Percentiles rank a stretch among this genome's conserved stretches.
Evolutionary conservation across 2,888 invertebrate genomes (phyloP).

Genomic region (Petrophora chlorosata): DNA sequence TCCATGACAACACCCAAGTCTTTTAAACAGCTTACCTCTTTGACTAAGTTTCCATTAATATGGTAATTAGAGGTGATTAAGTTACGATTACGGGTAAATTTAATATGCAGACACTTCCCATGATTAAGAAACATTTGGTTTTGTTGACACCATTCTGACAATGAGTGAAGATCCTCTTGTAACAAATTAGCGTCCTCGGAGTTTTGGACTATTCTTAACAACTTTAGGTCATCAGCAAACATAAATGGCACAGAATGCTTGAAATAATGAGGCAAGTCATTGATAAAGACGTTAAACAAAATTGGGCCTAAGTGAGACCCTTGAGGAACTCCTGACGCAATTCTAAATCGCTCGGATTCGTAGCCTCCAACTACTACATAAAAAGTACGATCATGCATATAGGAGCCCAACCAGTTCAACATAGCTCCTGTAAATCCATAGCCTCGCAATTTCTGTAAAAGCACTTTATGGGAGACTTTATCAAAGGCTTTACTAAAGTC

Average conservation of each 20-base stretch:
- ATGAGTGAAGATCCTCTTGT: neutral
- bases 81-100: neutral
- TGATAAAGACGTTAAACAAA: slow-evolving; percentile 11
- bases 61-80: neutral
- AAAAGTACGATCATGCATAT: slow-evolving; percentile 3
- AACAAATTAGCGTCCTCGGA: neutral
- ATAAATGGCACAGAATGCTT: slow-evolving; percentile 1
- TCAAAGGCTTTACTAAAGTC: slow-evolving; percentile 15
- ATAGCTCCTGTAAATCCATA: slow-evolving; percentile 1
- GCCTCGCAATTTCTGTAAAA: neutral
- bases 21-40: neutral
- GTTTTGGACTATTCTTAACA: neutral
- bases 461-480: slow-evolving; percentile 3
- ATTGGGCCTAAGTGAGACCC: slow-evolving; percentile 5
- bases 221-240: slow-evolving; percentile 10
- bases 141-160: neutral
- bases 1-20: neutral
- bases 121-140: neutral
- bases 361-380: slow-evolving; percentile 13
- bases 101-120: neutral
- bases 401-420: slow-evolving; percentile 6
- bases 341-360: neutral
- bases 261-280: slow-evolving; percentile 4
- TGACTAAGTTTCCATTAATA: neutral
- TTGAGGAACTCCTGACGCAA: slow-evolving; percentile 3